Evolutionary conservation across 2,888 invertebrate genomes (phyloP).

Genomic region (Steinernema carpocapsae): DNA sequence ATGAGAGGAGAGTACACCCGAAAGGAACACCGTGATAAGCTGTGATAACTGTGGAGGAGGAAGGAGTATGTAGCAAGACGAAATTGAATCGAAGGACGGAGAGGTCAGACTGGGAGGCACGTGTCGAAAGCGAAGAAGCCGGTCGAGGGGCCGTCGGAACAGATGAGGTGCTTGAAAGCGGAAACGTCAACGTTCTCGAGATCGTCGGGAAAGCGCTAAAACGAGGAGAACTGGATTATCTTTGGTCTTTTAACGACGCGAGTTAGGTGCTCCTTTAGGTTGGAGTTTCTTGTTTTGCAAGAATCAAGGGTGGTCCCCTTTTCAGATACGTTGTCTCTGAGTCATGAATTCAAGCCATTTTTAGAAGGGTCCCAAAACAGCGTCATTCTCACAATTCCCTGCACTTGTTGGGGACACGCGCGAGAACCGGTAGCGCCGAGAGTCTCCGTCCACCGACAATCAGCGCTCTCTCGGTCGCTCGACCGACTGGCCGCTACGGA

Average conservation of each 20-base stretch:
- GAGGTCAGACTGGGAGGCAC: background rate
- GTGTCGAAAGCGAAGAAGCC: conserved; percentile 17
- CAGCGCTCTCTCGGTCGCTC: background rate
- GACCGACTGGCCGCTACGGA: background rate
- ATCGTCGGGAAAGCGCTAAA: conserved; percentile 25
- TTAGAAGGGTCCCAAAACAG: background rate
- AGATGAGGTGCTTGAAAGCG: conserved; percentile 25
- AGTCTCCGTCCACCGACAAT: conserved; percentile 18
- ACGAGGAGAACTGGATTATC: background rate
- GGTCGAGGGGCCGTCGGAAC: background rate
- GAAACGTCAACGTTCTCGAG: conserved; percentile 11
- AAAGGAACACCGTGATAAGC: conserved; percentile 21
- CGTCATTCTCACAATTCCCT: background rate
- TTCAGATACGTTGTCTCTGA: no score
- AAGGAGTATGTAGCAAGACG: background rate
- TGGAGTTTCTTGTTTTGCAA: conserved; percentile 7
- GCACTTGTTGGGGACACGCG: background rate
- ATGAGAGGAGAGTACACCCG: conserved; percentile 14
- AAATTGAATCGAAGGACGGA: background rate
- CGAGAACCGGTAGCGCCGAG: conserved; percentile 20
- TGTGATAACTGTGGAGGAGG: background rate
- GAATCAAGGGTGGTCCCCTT: background rate
- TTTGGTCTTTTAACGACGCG: conserved; percentile 12
- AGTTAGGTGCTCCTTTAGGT: background rate
- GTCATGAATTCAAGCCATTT: no score